Evolutionary conservation across 2,888 invertebrate genomes (phyloP), one percentile per base, ranked within the genome.

Genomic region (Chrysotoxum bicinctum): DNA sequence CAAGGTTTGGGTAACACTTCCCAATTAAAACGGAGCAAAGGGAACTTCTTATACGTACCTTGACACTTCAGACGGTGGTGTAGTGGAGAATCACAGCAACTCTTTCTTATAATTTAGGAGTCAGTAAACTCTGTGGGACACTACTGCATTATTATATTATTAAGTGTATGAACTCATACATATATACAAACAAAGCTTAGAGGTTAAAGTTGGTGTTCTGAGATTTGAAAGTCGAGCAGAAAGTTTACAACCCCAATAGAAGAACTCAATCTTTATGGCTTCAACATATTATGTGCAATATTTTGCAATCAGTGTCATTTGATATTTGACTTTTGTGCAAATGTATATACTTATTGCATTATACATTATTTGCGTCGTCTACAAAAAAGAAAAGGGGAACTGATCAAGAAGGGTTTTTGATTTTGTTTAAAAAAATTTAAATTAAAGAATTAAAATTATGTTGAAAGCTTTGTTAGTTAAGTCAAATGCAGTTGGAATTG

Each of bases 281-380:
- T 37, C 58, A 9, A 37, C 3, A 14, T 1, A 35, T 3, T 21
- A 8, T 50, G 23, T 37, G 21, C 12, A 8, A 19, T 8, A 16
- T 30, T 54, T 30, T 30, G 16, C 6, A 54, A 30, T 37, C 14
- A 21, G 14, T 37, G 58, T 35, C 37, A 58, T 19, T 58, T 37
- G 58, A 58, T 58, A 58, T 37, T 37, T 37, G 37, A 37, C 30
- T 54, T 37, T 58, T 37, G 58, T 32, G 12, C 16, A 58, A 21
- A 14, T 7, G 0, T 5, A 0, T 9, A 48, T 48, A 48, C 12
- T 48, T 48, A 48, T 21, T 21, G 48, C 21, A n/a, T 50, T 50
- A 3, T 26, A 23, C n/a, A n/a, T n/a, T n/a, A 50, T 8, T n/a
- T 14, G 50, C 50, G 48, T 48, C 12, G 12, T 12, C 19, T 45